Evolutionary conservation across 2,888 invertebrate species (phyloP).

Genomic region (Rhingia campestris): DNA sequence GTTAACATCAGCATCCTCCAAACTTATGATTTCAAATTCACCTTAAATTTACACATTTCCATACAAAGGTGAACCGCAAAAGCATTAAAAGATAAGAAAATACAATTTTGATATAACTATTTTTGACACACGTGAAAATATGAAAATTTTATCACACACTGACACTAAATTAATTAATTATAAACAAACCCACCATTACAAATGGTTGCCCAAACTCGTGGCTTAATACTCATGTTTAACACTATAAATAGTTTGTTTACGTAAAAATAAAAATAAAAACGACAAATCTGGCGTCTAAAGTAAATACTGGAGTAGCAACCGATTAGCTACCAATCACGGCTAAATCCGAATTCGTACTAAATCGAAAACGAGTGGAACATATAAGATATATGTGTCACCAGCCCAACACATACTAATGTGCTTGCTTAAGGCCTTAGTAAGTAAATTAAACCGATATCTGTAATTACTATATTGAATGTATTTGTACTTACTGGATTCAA

Average conservation of each 20-base stretch:
- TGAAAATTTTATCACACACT: too few relatives aligned
- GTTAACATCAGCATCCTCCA: slow-evolving; percentile 85
- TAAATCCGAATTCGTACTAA: slow-evolving; percentile 27
- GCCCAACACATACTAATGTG: too few relatives aligned
- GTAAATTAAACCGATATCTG: neutral
- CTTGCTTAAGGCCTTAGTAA: too few relatives aligned
- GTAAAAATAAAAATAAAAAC: neutral
- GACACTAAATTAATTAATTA: neutral
- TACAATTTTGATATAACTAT: neutral
- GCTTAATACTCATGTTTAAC: slow-evolving; percentile 72
- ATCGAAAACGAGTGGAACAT: neutral
- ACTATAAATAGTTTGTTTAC: neutral
- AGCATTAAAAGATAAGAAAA: neutral
- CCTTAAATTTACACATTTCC: slow-evolving; percentile 79
- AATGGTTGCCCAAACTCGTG: slow-evolving; percentile 77
- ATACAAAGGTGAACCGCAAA: neutral
- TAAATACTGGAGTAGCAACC: neutral
- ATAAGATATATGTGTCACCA: too few relatives aligned
- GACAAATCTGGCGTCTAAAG: neutral
- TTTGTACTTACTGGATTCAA: neutral
- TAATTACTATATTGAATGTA: neutral
- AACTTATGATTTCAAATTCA: slow-evolving; percentile 85
- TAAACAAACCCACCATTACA: slow-evolving; percentile 71
- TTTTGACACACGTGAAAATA: neutral
- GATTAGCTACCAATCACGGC: slow-evolving; percentile 9